A percentile compares a stretch with the other conserved stretches of the same genome.
Conservation (phyloP, 2,797 vertebrate genomes). For the Garrulus glandarius region DNA sequence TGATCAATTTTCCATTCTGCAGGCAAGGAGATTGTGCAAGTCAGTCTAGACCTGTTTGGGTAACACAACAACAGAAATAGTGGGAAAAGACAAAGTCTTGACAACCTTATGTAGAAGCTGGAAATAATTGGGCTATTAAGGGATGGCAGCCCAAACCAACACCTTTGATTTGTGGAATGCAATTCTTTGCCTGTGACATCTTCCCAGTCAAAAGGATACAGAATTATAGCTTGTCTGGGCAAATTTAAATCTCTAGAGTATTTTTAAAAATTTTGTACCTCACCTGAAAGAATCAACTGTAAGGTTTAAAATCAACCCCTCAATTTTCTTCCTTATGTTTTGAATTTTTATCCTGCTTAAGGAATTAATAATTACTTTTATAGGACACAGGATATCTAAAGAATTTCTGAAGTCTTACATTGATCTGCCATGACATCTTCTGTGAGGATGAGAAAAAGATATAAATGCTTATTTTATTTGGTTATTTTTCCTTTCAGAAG, state of each 20-base stretch:
- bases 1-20: neutral
- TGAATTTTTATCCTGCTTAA: neutral
- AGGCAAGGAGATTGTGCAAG: neutral
- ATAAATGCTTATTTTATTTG: neutral
- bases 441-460: neutral
- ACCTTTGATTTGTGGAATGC: neutral
- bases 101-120: neutral
- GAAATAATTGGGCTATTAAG: neutral
- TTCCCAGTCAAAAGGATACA: neutral
- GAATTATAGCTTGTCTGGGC: neutral
- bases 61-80: rapidly evolving
- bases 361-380: neutral
- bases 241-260: neutral
- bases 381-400: neutral
- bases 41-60: neutral
- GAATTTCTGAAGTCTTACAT: neutral
- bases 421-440: neutral
- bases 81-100: neutral
- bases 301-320: neutral
- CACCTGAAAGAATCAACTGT: neutral
- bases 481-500: neutral
- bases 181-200: neutral
- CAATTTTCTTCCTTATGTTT: neutral
- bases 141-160: neutral
- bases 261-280: neutral